Percentiles rank a stretch among this genome's conserved stretches.
Evolutionary conservation across 2,797 vertebrate genomes (phyloP).

Genomic region (Erethizon dorsatum): DNA sequence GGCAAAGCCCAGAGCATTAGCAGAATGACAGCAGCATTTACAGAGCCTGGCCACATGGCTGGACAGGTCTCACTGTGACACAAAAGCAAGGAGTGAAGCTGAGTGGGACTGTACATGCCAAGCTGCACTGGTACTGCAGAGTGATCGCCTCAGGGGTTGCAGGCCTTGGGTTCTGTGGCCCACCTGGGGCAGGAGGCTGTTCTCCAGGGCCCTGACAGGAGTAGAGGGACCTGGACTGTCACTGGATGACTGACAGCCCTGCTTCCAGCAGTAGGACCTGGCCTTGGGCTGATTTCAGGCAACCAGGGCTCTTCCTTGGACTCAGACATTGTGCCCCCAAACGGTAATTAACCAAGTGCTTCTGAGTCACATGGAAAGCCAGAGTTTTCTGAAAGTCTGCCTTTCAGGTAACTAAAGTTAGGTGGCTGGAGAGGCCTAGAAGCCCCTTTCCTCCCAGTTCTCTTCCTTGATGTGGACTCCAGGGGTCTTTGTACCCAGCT

Average conservation of each 20-base stretch:
- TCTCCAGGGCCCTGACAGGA: neutral
- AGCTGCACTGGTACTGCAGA: neutral
- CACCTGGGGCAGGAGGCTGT: neutral
- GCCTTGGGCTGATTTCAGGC: slow-evolving; percentile 79
- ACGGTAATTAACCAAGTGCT: slow-evolving; percentile 70
- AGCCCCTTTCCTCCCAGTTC: neutral
- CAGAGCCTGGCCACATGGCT: neutral
- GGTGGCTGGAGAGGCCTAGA: neutral
- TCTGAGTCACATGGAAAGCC: slow-evolving; percentile 38
- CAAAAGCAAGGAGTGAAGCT: neutral
- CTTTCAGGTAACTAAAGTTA: slow-evolving; percentile 19
- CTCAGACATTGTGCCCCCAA: neutral
- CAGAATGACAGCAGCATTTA: neutral
- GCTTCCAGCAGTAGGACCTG: slow-evolving; percentile 64
- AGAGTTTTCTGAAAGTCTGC: slow-evolving; percentile 10
- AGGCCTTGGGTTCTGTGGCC: neutral
- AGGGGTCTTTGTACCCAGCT: neutral
- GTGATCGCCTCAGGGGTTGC: slow-evolving; percentile 32
- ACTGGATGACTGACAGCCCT: slow-evolving; percentile 72
- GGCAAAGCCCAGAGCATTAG: slow-evolving; percentile 60
- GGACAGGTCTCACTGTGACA: slow-evolving; percentile 11
- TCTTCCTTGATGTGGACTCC: neutral
- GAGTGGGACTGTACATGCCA: neutral
- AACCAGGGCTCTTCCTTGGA: slow-evolving; percentile 9
- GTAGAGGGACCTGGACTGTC: neutral